Percentiles rank a stretch among this genome's conserved stretches.
phyloP scores from a whole-genome alignment of 2,888 invertebrate species.

The Pharmacophagus antenor region DNA sequence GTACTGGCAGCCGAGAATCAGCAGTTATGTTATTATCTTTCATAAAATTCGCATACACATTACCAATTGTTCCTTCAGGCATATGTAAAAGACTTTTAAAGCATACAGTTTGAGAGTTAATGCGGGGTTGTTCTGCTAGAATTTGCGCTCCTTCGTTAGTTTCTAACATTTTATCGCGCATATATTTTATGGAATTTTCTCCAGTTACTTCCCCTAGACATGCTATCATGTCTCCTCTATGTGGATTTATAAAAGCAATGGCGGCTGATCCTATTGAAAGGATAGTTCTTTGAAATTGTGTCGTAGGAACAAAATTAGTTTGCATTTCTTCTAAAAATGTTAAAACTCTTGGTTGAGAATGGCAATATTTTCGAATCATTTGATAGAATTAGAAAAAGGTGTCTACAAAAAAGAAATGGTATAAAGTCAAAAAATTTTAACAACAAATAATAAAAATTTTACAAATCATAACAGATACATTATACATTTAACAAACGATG shows the following conservation, averaged over 20 bases:
- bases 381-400: too few species aligned
- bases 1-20: constrained; percentile 93
- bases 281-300: constrained; percentile 86
- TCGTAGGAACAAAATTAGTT: constrained; percentile 83
- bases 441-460: too few species aligned
- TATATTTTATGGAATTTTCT: constrained; percentile 84
- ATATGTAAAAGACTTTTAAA: constrained; percentile 85
- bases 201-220: constrained; percentile 96
- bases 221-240: constrained; percentile 94
- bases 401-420: too few species aligned
- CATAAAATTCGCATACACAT: constrained; percentile 92
- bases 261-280: constrained; percentile 93
- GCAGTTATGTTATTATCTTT: constrained; percentile 93
- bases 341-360: constrained; percentile 43
- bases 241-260: constrained; percentile 90
- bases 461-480: too few species aligned
- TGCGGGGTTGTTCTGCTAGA: constrained; percentile 88
- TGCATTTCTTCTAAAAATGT: constrained; percentile 83
- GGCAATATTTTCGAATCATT: constrained; percentile 47
- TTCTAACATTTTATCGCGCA: constrained; percentile 87
- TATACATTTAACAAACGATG: background rate
- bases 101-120: constrained; percentile 91
- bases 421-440: too few species aligned
- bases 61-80: constrained; percentile 91
- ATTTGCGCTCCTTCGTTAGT: constrained; percentile 90